A percentile compares a stretch with the other conserved stretches of the same genome.
Evolutionary conservation across 2,888 invertebrate species (phyloP).

Genomic region (Amphimallon solstitiale): DNA sequence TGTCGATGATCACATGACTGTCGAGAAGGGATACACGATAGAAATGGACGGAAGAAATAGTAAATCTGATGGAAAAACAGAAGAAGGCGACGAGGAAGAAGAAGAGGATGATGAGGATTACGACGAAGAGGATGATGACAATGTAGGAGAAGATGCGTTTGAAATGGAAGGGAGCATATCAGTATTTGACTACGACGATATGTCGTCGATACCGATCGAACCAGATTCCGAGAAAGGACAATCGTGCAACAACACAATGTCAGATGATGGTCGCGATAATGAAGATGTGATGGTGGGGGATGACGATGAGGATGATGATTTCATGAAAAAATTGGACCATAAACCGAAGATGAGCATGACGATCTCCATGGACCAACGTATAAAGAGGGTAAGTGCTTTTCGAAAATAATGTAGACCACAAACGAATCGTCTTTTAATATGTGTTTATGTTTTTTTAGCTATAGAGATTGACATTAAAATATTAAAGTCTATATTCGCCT

Average conservation of each 20-base stretch:
- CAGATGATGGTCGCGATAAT: background rate
- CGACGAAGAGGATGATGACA: background rate
- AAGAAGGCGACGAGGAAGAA: background rate
- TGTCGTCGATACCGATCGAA: background rate
- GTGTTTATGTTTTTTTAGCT: too few relatives aligned
- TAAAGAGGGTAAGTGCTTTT: conserved; percentile 32
- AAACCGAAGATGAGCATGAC: conserved; percentile 32
- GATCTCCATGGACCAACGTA: conserved; percentile 29
- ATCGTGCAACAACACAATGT: too few relatives aligned
- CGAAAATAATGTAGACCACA: background rate
- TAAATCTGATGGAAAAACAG: too few relatives aligned
- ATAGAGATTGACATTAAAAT: too few relatives aligned
- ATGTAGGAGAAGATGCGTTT: background rate
- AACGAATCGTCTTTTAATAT: too few relatives aligned
- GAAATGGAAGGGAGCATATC: background rate
- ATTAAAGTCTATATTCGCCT: too few relatives aligned
- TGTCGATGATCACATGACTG: too few relatives aligned
- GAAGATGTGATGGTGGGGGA: background rate
- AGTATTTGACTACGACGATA: background rate
- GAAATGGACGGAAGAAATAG: too few relatives aligned
- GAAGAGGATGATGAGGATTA: background rate
- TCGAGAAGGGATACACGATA: too few relatives aligned
- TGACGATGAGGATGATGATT: conserved; percentile 21
- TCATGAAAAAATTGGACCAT: conserved; percentile 35
- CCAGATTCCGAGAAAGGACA: too few relatives aligned